These are phyloP conservation scores for Acleris sparsana DNA, from an alignment of 2,888 invertebrate species.

Conservation along the genomic window DNA sequence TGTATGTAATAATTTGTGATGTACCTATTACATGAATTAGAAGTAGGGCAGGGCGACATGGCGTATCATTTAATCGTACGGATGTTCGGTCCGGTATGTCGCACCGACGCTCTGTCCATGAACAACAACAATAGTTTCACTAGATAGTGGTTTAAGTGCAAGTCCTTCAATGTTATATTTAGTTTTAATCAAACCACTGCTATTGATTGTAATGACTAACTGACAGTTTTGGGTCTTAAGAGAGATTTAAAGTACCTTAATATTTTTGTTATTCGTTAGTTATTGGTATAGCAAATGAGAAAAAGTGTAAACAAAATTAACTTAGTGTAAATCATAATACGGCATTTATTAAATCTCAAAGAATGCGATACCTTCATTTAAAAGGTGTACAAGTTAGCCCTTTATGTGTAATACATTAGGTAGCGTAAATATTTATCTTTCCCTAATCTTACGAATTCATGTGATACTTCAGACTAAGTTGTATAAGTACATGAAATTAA, in stretches of 20 bases:
- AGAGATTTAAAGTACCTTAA: conserved; percentile 20
- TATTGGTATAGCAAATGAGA: conserved; percentile 42
- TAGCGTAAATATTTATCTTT: conserved; percentile 67
- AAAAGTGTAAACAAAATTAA: conserved; percentile 44
- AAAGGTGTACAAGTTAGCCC: conserved; percentile 58
- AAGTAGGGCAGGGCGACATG: conserved; percentile 19
- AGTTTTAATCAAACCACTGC: conserved; percentile 21
- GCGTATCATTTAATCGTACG: conserved; percentile 18
- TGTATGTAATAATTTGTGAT: conserved; percentile 16
- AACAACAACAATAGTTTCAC: background rate
- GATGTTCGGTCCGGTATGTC: background rate
- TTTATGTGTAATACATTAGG: conserved; percentile 54
- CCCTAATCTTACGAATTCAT: conserved; percentile 64
- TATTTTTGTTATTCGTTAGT: conserved; percentile 36
- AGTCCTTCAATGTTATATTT: conserved; percentile 3
- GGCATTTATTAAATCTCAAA: conserved; percentile 65
- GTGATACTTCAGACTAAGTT: conserved; percentile 76
- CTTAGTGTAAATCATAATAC: conserved; percentile 48
- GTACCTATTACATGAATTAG: conserved; percentile 5
- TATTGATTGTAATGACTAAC: conserved; percentile 1
- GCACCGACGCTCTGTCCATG: conserved; percentile 2
- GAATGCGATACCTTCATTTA: conserved; percentile 45
- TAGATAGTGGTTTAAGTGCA: background rate
- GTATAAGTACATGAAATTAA: conserved; percentile 73
- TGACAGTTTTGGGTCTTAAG: conserved; percentile 5